Percentiles rank a stretch among this genome's conserved stretches.
phyloP scores from a whole-genome alignment of 2,888 invertebrate species.

The Agapostemon virescens region DNA sequence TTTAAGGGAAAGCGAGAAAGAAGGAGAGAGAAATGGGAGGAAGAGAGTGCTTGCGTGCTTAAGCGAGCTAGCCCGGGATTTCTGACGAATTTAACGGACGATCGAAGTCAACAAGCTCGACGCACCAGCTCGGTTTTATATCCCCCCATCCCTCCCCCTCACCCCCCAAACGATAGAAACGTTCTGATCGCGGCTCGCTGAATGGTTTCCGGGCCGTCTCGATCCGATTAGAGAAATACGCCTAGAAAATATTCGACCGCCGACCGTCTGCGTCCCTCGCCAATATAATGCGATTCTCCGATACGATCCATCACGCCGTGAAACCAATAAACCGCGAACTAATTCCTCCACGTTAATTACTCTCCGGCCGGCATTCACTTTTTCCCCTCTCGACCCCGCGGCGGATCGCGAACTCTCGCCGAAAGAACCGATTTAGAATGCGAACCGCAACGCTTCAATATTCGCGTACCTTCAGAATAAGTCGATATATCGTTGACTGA shows the following conservation, averaged over 20 bases:
- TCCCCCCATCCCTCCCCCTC: too few species aligned
- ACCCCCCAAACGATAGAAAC: background rate
- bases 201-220: slow-evolving; percentile 24
- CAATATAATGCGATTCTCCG: slow-evolving; percentile 43
- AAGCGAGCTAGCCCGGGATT: slow-evolving; percentile 14
- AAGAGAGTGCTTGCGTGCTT: background rate
- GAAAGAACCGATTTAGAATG: background rate
- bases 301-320: slow-evolving; percentile 39
- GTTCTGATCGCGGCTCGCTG: slow-evolving; percentile 21
- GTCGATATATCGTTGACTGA: too few species aligned
- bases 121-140: background rate
- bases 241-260: slow-evolving; percentile 39
- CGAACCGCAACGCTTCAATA: background rate
- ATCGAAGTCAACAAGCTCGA: slow-evolving; percentile 22
- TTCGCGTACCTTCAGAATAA: too few species aligned
- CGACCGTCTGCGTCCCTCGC: slow-evolving; percentile 15
- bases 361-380: slow-evolving; percentile 10
- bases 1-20: background rate
- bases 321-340: slow-evolving; percentile 53
- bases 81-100: slow-evolving; percentile 17
- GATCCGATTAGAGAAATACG: slow-evolving; percentile 41
- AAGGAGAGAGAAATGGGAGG: background rate
- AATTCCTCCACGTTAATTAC: slow-evolving; percentile 51
- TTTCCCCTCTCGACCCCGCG: background rate
- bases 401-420: background rate